A percentile compares a stretch with the other conserved stretches of the same genome.
Conservation (phyloP, 2,797 vertebrate genomes). For the Hippocampus kuda region DNA sequence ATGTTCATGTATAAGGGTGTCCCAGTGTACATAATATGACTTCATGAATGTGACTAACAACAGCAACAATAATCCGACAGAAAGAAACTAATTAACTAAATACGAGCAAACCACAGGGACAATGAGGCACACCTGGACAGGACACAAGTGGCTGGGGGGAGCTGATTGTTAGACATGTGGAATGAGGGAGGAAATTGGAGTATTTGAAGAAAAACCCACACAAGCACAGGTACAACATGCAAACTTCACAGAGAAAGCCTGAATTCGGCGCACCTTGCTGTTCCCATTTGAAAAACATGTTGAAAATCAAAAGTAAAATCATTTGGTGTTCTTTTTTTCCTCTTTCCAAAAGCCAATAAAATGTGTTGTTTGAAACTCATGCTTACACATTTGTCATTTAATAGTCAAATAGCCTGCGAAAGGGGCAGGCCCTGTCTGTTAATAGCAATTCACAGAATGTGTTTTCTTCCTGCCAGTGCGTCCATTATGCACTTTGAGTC, state of each 20-base stretch:
- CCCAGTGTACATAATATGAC: background rate
- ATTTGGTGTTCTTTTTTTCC: constrained; percentile 5
- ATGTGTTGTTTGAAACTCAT: constrained; percentile 45
- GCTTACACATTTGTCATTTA: constrained; percentile 53
- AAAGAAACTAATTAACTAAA: background rate
- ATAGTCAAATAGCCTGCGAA: constrained; percentile 43
- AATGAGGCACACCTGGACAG: too few relatives aligned
- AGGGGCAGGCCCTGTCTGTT: constrained; percentile 47
- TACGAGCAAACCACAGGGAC: background rate
- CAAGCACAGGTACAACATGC: too few relatives aligned
- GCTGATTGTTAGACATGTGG: too few relatives aligned
- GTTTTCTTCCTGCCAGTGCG: constrained; percentile 62
- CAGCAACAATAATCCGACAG: too few relatives aligned
- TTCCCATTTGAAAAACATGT: too few relatives aligned
- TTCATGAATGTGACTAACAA: background rate
- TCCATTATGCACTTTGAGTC: constrained; percentile 67
- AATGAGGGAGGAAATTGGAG: too few relatives aligned
- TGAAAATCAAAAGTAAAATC: background rate
- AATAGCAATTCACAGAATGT: constrained; percentile 69
- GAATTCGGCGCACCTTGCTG: too few relatives aligned
- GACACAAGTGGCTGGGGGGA: too few relatives aligned
- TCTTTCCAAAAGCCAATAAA: constrained; percentile 25
- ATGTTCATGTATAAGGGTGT: too few relatives aligned
- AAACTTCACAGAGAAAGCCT: too few relatives aligned
- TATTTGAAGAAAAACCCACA: too few relatives aligned